These are phyloP conservation scores for Reticulitermes lucifugus DNA, from an alignment of 2,888 invertebrate species.

Conservation along the genomic window DNA sequence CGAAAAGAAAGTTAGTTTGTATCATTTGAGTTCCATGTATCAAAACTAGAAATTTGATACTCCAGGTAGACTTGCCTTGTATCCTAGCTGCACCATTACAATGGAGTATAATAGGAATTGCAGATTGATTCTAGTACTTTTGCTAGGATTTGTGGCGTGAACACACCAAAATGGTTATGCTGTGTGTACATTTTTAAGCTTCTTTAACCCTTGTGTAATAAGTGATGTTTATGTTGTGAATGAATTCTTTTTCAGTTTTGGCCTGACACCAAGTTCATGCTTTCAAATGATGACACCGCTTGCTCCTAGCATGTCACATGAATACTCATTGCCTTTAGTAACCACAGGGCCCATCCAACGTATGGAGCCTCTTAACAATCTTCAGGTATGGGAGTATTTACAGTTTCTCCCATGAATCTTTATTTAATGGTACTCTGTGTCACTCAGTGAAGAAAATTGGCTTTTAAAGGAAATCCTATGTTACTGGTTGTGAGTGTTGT, in stretches of 20 bases:
- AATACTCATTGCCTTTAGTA: constrained; percentile 81
- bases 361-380: constrained; percentile 97
- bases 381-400: constrained; percentile 73
- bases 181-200: not conserved
- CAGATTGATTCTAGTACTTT: not conserved
- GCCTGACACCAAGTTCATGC: constrained; percentile 87
- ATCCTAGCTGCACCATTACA: not conserved
- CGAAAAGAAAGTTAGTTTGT: too few species aligned
- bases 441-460: too few species aligned
- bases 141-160: too few species aligned
- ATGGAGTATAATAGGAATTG: not conserved
- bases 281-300: constrained; percentile 82
- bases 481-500: too few species aligned
- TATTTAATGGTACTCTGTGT: too few species aligned
- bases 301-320: constrained; percentile 82
- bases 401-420: too few species aligned
- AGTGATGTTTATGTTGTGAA: not conserved
- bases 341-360: constrained; percentile 93
- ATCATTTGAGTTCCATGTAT: too few species aligned
- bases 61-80: too few species aligned
- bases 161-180: too few species aligned
- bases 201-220: not conserved
- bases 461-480: too few species aligned
- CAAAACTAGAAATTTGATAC: too few species aligned
- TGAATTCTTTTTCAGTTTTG: constrained; percentile 79